Evolutionary conservation across 2,797 vertebrate genomes (phyloP), one percentile per base, ranked within the genome.

Genomic region (Diceros bicornis): DNA sequence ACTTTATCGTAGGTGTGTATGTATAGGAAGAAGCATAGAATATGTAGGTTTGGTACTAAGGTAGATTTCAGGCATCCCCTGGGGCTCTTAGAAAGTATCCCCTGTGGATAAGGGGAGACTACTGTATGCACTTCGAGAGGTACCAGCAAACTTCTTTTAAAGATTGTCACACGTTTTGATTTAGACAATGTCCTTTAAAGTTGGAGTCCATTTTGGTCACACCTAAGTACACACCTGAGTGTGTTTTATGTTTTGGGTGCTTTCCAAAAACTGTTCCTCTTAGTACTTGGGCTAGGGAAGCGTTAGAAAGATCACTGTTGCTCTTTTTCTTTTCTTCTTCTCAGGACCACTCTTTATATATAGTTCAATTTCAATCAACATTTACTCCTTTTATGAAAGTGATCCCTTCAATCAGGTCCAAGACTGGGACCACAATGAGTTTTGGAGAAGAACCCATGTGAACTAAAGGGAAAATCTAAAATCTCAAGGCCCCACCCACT

Each of bases 161-260:
- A 96, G 52, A 72, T 34, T 34, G 13, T 37, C 61, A 44, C 6
- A 1, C n/a, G 21, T 62, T 96, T 96, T 64, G 91, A 93, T 92
- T 95, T 97, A 71, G 77, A 55, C 41, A 47, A 3, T 86, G 61
- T 78, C 94, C 69, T 93, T 88, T 91, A 93, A 95, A 96, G 82
- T 57, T 61, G 95, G 59, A 86, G 86, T 95, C 79, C 62, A 44
- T 50, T 82, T 74, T 4, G 4, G 32, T 86, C 87, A 85, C 94
- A 79, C 94, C 89, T 89, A 79, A 34, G 75, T 68, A 91, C 9
- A 91, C 9, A 71, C 57, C 5, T 71, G 52, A 91, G 84, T 88
- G 66, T 91, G 89, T 61, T 75, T 97, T 55, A 62, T 7, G 0
- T 81, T 86, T 71, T 50, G 9, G 18, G 72, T 23, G 21, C 78